Evolutionary conservation across 2,888 invertebrate genomes (phyloP), one percentile per base, ranked within the genome.

Genomic region (Cordylochernes scorpioides): DNA sequence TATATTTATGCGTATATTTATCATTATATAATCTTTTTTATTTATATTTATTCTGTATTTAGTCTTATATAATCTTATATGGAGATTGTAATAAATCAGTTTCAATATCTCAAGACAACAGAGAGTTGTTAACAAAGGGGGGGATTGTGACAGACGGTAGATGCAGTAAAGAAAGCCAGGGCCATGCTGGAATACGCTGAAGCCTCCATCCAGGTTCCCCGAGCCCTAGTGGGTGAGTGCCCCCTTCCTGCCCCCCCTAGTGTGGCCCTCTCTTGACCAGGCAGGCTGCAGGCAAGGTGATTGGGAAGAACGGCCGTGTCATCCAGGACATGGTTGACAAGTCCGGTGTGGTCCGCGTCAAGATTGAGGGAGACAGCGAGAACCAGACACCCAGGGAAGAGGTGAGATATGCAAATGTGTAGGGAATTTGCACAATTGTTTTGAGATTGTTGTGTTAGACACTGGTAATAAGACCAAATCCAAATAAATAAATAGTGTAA

Each of bases 261-360:
- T 27, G 3, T 15, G 10, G 7, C 17, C 15, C 8, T 9, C 8
- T 7, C 12, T n/a, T n/a, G 10, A 25, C 14, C n/a, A n/a, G n/a
- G n/a, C n/a, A n/a, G n/a, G n/a, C 34, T 33, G 24, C 29, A 37
- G 44, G 45, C 9, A 86, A 84, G 63, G 84, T 91, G 42, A 84
- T 84, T 58, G 94, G 94, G 42, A 91, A 88, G 60, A 86, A 77
- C 59, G 94, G 94, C 22, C 68, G 82, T 52, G 82, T 86, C 52
- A 94, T 97, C 46, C 86, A 86, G 60, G 94, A 94, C 63, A 94
- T 94, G 57, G 94, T 94, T 32, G 94, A 94, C 61, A 94, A 91
- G 63, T 86, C 86, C 57, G 91, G 91, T 43, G 91, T 94, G 44
- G 86, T 36, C 4, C 59, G 72, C 48, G 78, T 80, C 41, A 77